Evolutionary conservation across 1,140 invertebrate genomes (phyloP).

Genomic region (Hermetia illucens): DNA sequence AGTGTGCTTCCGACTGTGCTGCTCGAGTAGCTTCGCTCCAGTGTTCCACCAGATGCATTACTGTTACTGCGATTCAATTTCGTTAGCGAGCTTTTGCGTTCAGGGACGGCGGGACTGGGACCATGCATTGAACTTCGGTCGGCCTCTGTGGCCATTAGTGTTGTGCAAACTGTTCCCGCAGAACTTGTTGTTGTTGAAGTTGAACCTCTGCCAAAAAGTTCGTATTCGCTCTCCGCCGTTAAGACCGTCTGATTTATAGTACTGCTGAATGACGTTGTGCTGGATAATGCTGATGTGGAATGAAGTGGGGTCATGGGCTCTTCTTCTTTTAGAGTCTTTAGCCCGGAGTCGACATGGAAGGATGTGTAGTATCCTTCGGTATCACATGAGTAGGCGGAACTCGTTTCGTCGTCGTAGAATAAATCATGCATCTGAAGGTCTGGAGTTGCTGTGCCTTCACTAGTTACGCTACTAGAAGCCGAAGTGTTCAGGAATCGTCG

Average conservation of each 20-base stretch:
- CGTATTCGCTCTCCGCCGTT: slow-evolving; percentile 72
- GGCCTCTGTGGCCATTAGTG: slow-evolving; percentile 46
- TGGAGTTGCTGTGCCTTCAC: slow-evolving; percentile 71
- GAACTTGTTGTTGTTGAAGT: slow-evolving; percentile 82
- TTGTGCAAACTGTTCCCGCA: slow-evolving; percentile 75
- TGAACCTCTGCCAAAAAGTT: slow-evolving; percentile 74
- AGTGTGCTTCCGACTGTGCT: slow-evolving; percentile 37
- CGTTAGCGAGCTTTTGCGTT: slow-evolving; percentile 53
- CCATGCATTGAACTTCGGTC: slow-evolving; percentile 40
- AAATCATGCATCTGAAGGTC: slow-evolving; percentile 58
- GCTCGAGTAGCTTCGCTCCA: slow-evolving; percentile 40
- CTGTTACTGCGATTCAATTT: slow-evolving; percentile 34
- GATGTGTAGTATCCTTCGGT: slow-evolving; percentile 96
- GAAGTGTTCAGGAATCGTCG: slow-evolving; percentile 53
- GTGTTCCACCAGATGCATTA: slow-evolving; percentile 35
- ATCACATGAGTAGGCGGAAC: slow-evolving; percentile 88
- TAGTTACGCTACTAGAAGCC: slow-evolving; percentile 66
- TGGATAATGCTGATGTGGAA: slow-evolving; percentile 41
- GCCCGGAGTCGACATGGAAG: slow-evolving; percentile 88
- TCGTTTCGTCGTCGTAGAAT: slow-evolving; percentile 71
- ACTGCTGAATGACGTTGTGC: slow-evolving; percentile 35
- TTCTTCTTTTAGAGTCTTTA: slow-evolving; percentile 73
- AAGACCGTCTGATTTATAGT: slow-evolving; percentile 40
- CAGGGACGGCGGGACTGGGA: slow-evolving; percentile 57
- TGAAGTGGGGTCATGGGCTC: slow-evolving; percentile 52